Evolutionary conservation across 1,140 invertebrate species (phyloP), one percentile per base, ranked within the genome.

Genomic region (Caenorhabditis remanei): DNA sequence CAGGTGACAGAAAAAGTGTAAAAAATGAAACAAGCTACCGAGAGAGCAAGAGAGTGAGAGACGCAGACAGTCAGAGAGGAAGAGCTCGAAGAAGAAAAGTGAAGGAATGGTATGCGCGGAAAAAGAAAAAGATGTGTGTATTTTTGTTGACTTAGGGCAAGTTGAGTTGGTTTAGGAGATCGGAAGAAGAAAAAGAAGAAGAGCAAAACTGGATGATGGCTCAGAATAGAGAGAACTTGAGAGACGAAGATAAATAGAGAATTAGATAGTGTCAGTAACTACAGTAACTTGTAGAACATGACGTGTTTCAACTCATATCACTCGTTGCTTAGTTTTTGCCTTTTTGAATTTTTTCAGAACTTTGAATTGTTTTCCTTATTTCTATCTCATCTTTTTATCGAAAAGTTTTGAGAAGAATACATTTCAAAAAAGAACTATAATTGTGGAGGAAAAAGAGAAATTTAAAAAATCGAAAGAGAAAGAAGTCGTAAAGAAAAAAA

Each of bases 141-240:
- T 50, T 65, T 65, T 50, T 67, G 14, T 48, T 55, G 55, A 58
- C 85, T 41, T 67, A 85, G 63, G 19, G 32, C 63, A 85, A 85
- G 67, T 85, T 71, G n/a, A 84, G 82, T 84, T 84, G 53, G 19
- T 63, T 63, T 63, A 63, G 61, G 32, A 21, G 21, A 63, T 19
- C 16, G 21, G 56, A 58, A 16, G 16, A 53, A 53, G 48, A 82
- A 82, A 19, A 2, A 32, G 46, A 82, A 48, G 46, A 75, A 75
- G 46, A 82, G 46, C 46, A 83, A 65, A 65, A 83, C 55, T 55
- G 32, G 48, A 83, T 83, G 5, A 24, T 7, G 41, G 71, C 13
- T 9, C 4, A 79, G 7, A 43, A 85, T 6, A 2, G 21, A 85
- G 63, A 83, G 48, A 58, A 14, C 8, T 14, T n/a, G 14, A n/a